phyloP scores from a whole-genome alignment of 2,113 vertebrate genomes.

The Limnothrissa miodon region DNA sequence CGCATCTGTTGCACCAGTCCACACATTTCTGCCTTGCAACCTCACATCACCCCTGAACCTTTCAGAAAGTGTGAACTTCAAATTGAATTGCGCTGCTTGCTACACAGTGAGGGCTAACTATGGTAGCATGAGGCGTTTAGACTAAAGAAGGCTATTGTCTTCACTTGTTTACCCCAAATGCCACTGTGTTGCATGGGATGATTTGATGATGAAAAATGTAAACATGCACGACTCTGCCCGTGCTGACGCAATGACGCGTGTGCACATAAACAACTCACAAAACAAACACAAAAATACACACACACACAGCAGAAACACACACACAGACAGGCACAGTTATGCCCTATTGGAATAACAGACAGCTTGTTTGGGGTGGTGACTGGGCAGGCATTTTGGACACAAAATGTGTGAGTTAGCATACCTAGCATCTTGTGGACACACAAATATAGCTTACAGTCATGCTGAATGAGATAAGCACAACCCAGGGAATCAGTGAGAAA shows the following conservation, averaged over 20 bases:
- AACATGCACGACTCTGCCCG: background rate
- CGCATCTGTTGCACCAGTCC: slow-evolving; percentile 14
- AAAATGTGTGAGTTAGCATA: background rate
- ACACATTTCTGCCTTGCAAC: slow-evolving; percentile 5
- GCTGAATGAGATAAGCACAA: slow-evolving; percentile 8
- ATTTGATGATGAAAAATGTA: background rate
- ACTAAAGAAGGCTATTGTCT: background rate
- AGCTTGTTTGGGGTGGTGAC: background rate
- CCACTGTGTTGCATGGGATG: background rate
- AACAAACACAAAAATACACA: background rate
- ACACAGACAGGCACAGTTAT: background rate
- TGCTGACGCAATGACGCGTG: background rate
- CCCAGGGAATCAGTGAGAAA: slow-evolving; percentile 12
- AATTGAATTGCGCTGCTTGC: no score
- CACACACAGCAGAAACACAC: background rate
- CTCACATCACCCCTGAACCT: background rate
- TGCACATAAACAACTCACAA: background rate
- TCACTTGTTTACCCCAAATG: background rate
- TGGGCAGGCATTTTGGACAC: background rate
- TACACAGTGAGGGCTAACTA: background rate
- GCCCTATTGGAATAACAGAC: background rate
- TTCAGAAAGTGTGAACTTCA: background rate
- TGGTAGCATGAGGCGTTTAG: background rate
- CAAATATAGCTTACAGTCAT: background rate
- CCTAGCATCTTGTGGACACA: background rate